Evolutionary conservation across 2,113 vertebrate species (phyloP).

Genomic region (Otus sunia): DNA sequence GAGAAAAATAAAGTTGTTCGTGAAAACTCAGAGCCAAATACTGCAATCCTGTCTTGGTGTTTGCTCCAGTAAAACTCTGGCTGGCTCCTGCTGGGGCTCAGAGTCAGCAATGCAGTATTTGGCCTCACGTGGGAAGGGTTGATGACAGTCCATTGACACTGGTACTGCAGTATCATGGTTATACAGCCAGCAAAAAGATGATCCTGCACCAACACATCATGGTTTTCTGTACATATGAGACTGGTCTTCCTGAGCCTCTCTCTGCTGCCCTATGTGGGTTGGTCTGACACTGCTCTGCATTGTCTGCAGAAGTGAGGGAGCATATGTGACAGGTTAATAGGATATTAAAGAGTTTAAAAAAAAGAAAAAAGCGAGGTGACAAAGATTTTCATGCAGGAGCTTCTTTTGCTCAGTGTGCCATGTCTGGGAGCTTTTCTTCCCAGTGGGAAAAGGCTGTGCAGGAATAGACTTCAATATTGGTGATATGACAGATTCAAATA

Average conservation of each 20-base stretch:
- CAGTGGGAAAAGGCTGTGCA: neutral
- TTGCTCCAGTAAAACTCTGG: neutral
- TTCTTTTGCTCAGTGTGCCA: neutral
- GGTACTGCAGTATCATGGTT: rapidly evolving
- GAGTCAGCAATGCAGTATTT: neutral
- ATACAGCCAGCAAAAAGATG: neutral
- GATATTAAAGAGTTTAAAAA: neutral
- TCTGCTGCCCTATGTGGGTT: neutral
- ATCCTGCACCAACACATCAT: rapidly evolving
- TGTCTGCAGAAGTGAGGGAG: neutral
- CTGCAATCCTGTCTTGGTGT: neutral
- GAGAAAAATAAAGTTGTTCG: neutral
- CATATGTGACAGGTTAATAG: neutral
- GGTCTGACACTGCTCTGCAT: neutral
- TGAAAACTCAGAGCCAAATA: neutral
- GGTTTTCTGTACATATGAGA: neutral
- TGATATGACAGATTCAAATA: neutral
- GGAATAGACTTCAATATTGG: neutral
- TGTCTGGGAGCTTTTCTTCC: neutral
- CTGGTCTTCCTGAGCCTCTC: neutral
- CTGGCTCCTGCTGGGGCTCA: neutral
- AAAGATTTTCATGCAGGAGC: neutral
- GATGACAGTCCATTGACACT: neutral
- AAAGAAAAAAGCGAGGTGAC: neutral
- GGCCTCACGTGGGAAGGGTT: neutral